Evolutionary conservation across 2,888 invertebrate genomes (phyloP), one percentile per base, ranked within the genome.

Genomic region (Tineola bisselliella): DNA sequence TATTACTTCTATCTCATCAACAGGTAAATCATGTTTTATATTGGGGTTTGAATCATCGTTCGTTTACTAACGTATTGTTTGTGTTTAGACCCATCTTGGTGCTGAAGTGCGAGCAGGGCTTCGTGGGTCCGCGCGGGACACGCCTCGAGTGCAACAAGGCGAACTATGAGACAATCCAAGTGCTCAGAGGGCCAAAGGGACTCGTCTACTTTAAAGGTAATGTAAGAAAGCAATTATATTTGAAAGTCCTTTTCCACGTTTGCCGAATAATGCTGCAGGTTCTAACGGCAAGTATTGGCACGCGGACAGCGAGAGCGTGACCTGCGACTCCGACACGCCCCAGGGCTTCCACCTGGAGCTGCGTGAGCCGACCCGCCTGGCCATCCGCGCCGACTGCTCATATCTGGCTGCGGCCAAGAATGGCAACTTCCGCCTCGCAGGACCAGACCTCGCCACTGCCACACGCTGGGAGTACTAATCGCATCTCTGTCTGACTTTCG

Each of bases 71-170:
- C 17, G n/a, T 6, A 17, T 48, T 12, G 11, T 6, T 11, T 18
- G 25, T 33, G 11, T 72, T 0, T 82, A 92, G 96, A 74, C 97
- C 98, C 8, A 94, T 97, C 73, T 87, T 98, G 75, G 96, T 98
- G 70, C 88, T 98, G 72, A 96, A 97, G 84, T 94, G 95, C 75
- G 97, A 98, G 75, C 96, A 96, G 82, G 98, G 98, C 48, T 98
- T 97, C 81, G 97, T 98, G 62, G 98, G 98, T 0, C 94, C 94
- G 71, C 97, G 96, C 84, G 94, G 93, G 70, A 90, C 92, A 43
- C 93, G 94, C 76, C 88, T 97, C 69, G 97, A 98, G 84, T 98
- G 97, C 89, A 98, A 97, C 88, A 97, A 97, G 87, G 95, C 97
- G 63, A 93, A 92, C 67, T 97, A 97, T 76, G 97, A 97, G 86